Evolutionary conservation across 2,888 invertebrate species (phyloP).

Genomic region (Leptarthrus brevirostris): DNA sequence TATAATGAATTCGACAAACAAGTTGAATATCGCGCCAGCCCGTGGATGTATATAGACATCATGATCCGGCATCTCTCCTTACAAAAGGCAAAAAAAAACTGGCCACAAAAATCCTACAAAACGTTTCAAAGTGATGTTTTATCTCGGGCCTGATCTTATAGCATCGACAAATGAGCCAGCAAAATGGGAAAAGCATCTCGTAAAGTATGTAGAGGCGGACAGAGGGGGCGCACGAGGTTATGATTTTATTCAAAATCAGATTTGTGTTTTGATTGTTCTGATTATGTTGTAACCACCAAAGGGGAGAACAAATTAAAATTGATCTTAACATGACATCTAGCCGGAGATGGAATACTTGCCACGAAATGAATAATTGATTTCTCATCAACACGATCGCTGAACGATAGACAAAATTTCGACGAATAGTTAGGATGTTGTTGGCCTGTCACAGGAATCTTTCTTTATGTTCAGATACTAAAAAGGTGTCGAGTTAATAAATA

Average conservation of each 20-base stretch:
- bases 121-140: conserved; percentile 51
- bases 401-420: conserved; percentile 49
- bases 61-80: conserved; percentile 30
- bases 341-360: conserved; percentile 39
- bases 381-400: conserved; percentile 50
- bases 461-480: neutral
- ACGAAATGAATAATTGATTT: conserved; percentile 54
- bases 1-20: conserved; percentile 54
- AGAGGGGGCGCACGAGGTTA: neutral
- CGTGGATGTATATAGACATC: conserved; percentile 30
- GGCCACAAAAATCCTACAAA: conserved; percentile 38
- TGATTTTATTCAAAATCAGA: conserved; percentile 26
- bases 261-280: conserved; percentile 54
- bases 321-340: conserved; percentile 54
- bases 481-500: conserved; percentile 14
- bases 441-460: conserved; percentile 19
- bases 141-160: conserved; percentile 48
- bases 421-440: conserved; percentile 27
- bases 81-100: neutral
- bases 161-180: conserved; percentile 53
- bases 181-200: conserved; percentile 39
- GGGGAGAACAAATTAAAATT: conserved; percentile 53
- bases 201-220: neutral
- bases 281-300: conserved; percentile 52
- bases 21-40: conserved; percentile 18